Evolutionary conservation across 2,113 vertebrate species (phyloP).

Genomic region (Orientallactaga bullata): DNA sequence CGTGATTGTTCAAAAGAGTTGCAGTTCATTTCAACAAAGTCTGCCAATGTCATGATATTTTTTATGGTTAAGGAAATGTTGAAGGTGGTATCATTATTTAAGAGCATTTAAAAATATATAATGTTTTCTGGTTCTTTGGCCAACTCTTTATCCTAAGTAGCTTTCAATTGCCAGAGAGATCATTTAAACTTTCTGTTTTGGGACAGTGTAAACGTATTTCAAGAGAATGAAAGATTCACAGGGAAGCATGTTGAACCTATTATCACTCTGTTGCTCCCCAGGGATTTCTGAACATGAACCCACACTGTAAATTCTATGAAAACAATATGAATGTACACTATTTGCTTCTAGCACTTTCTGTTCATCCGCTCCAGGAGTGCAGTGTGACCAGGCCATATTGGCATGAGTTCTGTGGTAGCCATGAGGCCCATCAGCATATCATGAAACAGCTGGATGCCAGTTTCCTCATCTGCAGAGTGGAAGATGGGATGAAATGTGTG

Average conservation of each 20-base stretch:
- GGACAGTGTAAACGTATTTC: neutral
- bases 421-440: neutral
- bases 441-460: neutral
- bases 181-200: neutral
- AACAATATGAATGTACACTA: conserved; percentile 1
- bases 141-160: conserved; percentile 28
- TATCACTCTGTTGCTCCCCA: neutral
- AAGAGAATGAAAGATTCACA: neutral
- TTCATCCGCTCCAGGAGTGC: neutral
- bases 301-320: conserved; percentile 26
- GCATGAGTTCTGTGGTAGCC: neutral
- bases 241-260: neutral
- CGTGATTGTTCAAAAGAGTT: neutral
- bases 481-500: neutral
- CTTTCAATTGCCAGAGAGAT: neutral
- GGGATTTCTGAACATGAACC: conserved; percentile 32
- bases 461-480: neutral
- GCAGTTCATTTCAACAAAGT: neutral
- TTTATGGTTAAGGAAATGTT: conserved; percentile 26
- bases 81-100: conserved; percentile 22
- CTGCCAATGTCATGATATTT: neutral
- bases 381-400: neutral
- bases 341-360: conserved; percentile 38
- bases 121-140: neutral
- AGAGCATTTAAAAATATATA: neutral